Evolutionary conservation across 2,888 invertebrate genomes (phyloP), one percentile per base, ranked within the genome.

Genomic region (Mellilla xanthometata): DNA sequence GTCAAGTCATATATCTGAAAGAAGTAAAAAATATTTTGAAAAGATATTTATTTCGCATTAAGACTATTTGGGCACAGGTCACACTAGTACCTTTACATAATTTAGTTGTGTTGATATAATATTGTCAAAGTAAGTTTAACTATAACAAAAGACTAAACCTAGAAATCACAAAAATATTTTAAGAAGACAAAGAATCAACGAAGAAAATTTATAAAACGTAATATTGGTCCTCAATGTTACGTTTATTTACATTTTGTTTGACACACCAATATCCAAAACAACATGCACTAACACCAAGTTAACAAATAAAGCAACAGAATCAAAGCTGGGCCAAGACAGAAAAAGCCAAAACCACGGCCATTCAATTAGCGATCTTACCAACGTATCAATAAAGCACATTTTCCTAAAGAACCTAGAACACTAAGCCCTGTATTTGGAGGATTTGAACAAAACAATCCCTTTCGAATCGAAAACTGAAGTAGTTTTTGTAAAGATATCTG

Each of bases 361-460:
- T 75, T 70, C 72, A 74, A 66, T 65, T 62, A 81, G 80, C 82
- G 69, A 67, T 75, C 71, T 64, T 65, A 71, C 54, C 62, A 62
- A 58, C 62, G 62, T 62, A 72, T 36, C 40, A 31, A 67, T 54
- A 72, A 74, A 72, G 63, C 66, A 69, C 59, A 63, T 59, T 66
- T 70, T 65, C 56, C 53, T 54, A 58, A 45, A 59, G 57, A 53
- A 70, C 60, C 61, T 72, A 68, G 55, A 66, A 67, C 43, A 67
- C 83, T 85, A 85, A 81, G 86, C 84, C 87, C 88, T 83, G 88
- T 73, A 72, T 62, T 78, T 84, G 69, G 82, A 86, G 87, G 88
- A 87, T 87, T 88, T 86, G 62, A 67, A 60, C 54, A 58, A 63
- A 54, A 52, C 26, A 54, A 58, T 58, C 56, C 36, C 55, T 24